Evolutionary conservation across 2,797 vertebrate genomes (phyloP), one percentile per base, ranked within the genome.

Genomic region (Onychomys leucogaster): DNA sequence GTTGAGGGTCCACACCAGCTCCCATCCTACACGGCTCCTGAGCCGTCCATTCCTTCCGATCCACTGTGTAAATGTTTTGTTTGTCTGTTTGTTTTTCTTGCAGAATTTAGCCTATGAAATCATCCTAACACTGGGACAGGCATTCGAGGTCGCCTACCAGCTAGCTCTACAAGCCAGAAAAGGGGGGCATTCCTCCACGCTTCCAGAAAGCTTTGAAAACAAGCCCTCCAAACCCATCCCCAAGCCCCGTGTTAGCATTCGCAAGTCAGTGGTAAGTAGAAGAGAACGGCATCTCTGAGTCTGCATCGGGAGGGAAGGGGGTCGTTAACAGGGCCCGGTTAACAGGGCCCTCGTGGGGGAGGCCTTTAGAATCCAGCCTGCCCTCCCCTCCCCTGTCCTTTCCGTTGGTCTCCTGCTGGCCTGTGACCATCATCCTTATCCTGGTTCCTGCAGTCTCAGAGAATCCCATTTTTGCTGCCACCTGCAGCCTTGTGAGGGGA

Each of bases 61-160:
- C 55, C 29, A 6, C 41, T 6, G 2, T 3, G 29, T 81, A 94
- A 97, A 89, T 78, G 52, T 73, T 94, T 93, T 97, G 94, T 94
- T 49, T n/a, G 41, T 59, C 23, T 63, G 25, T 23, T 63, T 52
- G 34, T 94, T 97, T 92, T 95, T 94, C 37, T 98, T 98, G 77
- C 99, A 99, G 99, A 99, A 99, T 98, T 98, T 99, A 99, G 99
- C 99, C 94, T 99, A 99, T 0, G 99, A 99, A 99, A 99, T 99
- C 98, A 99, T 99, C 99, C 98, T 99, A 97, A 99, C 99, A 0
- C 99, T 99, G 92, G 99, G 99, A 98, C 99, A 99, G 98, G 99
- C 99, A 32, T 99, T 99, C 97, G 99, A 99, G 98, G 99, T 99
- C 96, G 99, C 99, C 76, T 99, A 99, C 98, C 99, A 99, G 98